phyloP scores from a whole-genome alignment of 2,888 invertebrate species.

The Nomada goodeniana region DNA sequence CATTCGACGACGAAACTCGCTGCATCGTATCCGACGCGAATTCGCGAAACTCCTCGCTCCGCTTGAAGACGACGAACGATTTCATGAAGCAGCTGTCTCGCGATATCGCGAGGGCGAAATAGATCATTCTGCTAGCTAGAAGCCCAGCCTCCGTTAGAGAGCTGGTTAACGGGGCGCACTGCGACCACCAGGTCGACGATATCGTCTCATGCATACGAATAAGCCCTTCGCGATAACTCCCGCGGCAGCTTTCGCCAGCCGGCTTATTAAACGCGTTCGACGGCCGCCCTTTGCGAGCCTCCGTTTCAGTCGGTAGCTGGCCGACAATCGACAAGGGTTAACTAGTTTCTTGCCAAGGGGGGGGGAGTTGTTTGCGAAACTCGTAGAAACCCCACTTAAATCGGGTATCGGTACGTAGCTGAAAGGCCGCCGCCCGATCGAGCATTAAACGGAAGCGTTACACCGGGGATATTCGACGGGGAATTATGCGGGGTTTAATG shows the following conservation, averaged over 20 bases:
- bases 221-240: constrained; percentile 49
- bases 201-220: constrained; percentile 77
- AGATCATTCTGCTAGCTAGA: no score
- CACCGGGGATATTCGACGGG: constrained; percentile 45
- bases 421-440: neutral
- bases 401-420: neutral
- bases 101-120: no score
- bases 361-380: neutral
- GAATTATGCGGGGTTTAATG: constrained; percentile 57
- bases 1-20: no score
- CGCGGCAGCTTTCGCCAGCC: constrained; percentile 10
- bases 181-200: constrained; percentile 43
- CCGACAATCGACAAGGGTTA: neutral
- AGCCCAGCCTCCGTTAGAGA: neutral
- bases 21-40: no score
- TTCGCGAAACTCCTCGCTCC: constrained; percentile 22
- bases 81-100: no score
- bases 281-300: constrained; percentile 7
- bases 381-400: neutral
- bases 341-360: neutral
- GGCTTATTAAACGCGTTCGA: constrained; percentile 53
- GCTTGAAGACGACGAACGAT: neutral
- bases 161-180: constrained; percentile 64
- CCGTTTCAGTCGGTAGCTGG: neutral
- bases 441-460: constrained; percentile 39